Evolutionary conservation across 1,140 invertebrate genomes (phyloP).

Genomic region (Scaptomyza pallida): DNA sequence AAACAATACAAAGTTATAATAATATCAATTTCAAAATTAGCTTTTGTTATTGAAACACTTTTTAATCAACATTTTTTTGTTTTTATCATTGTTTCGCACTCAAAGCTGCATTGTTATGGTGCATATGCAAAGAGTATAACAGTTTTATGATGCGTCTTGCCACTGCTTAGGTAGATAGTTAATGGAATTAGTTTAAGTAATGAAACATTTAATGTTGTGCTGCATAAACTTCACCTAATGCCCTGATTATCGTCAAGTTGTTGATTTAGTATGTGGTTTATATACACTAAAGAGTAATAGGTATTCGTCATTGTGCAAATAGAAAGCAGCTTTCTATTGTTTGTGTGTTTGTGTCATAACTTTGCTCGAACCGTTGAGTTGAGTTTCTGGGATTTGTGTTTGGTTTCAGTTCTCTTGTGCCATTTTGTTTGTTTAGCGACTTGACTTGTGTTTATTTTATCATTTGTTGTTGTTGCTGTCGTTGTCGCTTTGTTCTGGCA

Average conservation of each 20-base stretch:
- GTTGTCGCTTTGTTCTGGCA: constrained; percentile 8
- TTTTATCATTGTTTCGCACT: neutral
- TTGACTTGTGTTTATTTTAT: constrained; percentile 43
- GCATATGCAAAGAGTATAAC: neutral
- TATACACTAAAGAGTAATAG: neutral
- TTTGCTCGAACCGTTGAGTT: constrained; percentile 19
- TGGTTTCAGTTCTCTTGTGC: constrained; percentile 11
- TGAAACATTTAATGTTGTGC: no score
- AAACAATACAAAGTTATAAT: no score
- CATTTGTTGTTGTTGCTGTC: constrained; percentile 15
- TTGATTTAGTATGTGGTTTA: no score
- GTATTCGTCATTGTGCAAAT: neutral
- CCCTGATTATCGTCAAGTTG: no score
- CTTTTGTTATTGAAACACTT: no score
- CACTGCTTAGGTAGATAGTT: no score
- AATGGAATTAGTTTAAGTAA: no score
- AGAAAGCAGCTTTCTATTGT: neutral
- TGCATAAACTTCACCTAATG: no score
- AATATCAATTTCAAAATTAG: no score
- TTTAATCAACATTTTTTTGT: neutral
- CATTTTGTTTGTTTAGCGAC: constrained; percentile 48
- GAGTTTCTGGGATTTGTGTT: constrained; percentile 9
- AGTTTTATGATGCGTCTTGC: neutral
- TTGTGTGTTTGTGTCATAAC: constrained; percentile 33
- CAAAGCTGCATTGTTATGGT: neutral